Percentiles rank a stretch among this genome's conserved stretches.
Conservation (phyloP, 2,888 invertebrate genomes). For the Spisula subtruncata region DNA sequence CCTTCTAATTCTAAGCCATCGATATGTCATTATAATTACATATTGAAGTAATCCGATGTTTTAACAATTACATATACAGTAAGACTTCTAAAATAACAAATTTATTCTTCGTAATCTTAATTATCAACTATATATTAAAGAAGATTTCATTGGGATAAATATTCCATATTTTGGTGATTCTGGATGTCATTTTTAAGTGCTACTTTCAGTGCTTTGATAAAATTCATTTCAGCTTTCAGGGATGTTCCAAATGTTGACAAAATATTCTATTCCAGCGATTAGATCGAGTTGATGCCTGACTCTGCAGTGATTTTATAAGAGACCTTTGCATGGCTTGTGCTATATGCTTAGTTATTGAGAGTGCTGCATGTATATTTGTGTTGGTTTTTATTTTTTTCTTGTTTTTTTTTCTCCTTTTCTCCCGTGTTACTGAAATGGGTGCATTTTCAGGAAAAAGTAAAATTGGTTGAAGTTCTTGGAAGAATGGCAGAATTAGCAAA, state of each 20-base stretch:
- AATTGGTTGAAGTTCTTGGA: slow-evolving; percentile 75
- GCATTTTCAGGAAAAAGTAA: slow-evolving; percentile 81
- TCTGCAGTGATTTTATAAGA: too few relatives aligned
- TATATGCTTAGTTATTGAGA: not conserved
- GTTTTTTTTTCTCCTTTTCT: slow-evolving; percentile 7
- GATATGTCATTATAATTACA: too few relatives aligned
- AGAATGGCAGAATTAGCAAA: slow-evolving; percentile 75
- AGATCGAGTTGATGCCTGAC: not conserved
- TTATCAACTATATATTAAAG: not conserved
- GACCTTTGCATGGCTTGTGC: slow-evolving; percentile 45
- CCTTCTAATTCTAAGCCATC: too few relatives aligned
- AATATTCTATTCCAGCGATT: not conserved
- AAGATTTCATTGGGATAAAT: not conserved
- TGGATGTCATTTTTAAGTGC: not conserved
- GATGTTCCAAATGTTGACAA: not conserved
- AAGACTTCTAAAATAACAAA: too few relatives aligned
- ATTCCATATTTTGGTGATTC: not conserved
- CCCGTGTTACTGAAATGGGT: slow-evolving; percentile 30
- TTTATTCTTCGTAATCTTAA: too few relatives aligned
- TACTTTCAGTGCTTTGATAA: not conserved
- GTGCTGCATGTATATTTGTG: not conserved
- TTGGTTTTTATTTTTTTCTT: slow-evolving; percentile 24
- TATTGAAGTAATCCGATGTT: too few relatives aligned
- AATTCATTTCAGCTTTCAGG: not conserved
- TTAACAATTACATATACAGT: too few relatives aligned